These are phyloP conservation scores for Panorpa germanica DNA, from an alignment of 2,888 invertebrate genomes.

Conservation along the genomic window DNA sequence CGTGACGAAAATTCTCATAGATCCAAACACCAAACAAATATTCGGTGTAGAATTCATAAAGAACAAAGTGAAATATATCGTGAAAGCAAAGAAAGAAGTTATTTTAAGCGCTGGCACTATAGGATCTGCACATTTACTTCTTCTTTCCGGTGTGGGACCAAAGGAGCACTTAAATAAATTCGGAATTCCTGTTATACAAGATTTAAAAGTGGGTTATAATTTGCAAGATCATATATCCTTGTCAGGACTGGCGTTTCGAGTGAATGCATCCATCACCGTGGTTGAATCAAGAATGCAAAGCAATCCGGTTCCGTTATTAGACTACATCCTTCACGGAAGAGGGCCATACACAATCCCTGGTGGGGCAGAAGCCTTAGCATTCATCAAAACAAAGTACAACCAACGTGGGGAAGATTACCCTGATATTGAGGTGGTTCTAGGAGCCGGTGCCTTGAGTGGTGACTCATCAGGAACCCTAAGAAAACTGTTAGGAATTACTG, in stretches of 20 bases:
- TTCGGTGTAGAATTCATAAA: constrained; percentile 52
- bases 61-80: constrained; percentile 28
- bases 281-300: constrained; percentile 35
- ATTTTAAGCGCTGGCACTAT: constrained; percentile 65
- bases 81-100: constrained; percentile 50
- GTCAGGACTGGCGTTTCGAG: constrained; percentile 49
- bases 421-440: constrained; percentile 64
- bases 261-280: constrained; percentile 46
- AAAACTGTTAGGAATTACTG: constrained; percentile 34
- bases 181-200: constrained; percentile 38
- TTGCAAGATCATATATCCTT: constrained; percentile 66
- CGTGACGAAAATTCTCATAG: constrained; percentile 46
- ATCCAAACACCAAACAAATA: constrained; percentile 36
- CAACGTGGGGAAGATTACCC: constrained; percentile 35
- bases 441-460: constrained; percentile 55
- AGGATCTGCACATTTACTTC: constrained; percentile 68
- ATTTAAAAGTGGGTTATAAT: constrained; percentile 63
- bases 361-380: constrained; percentile 58
- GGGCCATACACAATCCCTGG: constrained; percentile 63
- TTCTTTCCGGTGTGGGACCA: constrained; percentile 71
- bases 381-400: constrained; percentile 48
- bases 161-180: constrained; percentile 33
- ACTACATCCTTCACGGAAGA: constrained; percentile 37
- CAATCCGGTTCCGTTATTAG: constrained; percentile 34
- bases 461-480: constrained; percentile 49